Base-by-base conservation (phyloP, 2,113 vertebrate genomes). In the Anoplopoma fimbria region DNA sequence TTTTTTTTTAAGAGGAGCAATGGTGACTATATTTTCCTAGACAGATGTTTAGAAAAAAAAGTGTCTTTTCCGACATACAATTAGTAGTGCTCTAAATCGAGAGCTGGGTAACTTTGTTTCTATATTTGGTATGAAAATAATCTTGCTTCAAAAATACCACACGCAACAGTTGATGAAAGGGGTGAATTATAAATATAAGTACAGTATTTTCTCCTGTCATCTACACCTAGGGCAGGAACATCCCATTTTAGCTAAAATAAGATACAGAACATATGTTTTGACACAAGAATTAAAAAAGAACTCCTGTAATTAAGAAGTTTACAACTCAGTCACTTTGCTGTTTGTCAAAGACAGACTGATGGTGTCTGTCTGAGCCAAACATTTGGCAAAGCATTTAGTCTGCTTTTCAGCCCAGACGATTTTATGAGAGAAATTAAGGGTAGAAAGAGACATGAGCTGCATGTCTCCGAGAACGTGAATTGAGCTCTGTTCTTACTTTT, bases 391-490 rank as follows among this genome's bases (percentile, higher is more conserved):
- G 78, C 92, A 92, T 91, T 92, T 88, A 88, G 92, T 85, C 88
- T 77, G 82, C 87, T 75, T 89, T 89, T 93, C 82, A 80, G 77
- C 67, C 87, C 89, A 90, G 89, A 92, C 78, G 76, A 75, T 91
- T 95, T 94, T 93, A 94, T 89, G 89, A 84, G 72, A 81, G 82
- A 81, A 87, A 90, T 90, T 89, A 90, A 89, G 81, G 12, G 57
- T 38, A 81, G 77, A 77, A 79, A 75, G 89, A 89, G 88, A 90
- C 87, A 78, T 84, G 64, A 69, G 83, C 49, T 57, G 78, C 49
- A 84, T 85, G 82, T 87, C 83, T 92, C 81, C 89, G 79, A 88
- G 87, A 94, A 87, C 84, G 87, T 77, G 79, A 93, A 93, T 84
- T 74, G 89, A 89, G 82, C 57, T 65, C 81, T 78, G 74, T 91